These are phyloP conservation scores for Germaria angustata DNA, from an alignment of 2,888 invertebrate genomes.

Conservation along the genomic window DNA sequence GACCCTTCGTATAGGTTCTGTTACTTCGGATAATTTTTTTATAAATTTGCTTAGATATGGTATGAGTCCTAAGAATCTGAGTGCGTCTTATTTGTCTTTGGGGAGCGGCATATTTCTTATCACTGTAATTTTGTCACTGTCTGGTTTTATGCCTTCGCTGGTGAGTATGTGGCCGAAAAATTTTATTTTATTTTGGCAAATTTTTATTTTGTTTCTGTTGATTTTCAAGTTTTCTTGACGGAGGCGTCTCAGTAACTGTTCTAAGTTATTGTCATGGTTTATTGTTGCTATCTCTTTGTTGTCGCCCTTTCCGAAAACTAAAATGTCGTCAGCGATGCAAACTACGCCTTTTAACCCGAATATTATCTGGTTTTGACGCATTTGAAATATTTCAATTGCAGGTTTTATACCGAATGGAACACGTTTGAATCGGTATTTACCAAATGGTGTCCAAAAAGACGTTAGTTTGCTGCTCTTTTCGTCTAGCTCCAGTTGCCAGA, in stretches of 20 bases:
- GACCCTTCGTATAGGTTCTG: constrained; percentile 9
- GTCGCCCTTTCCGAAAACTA: constrained; percentile 15
- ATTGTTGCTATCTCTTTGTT: constrained; percentile 23
- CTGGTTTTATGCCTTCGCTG: constrained; percentile 17
- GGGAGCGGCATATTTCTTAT: constrained; percentile 23
- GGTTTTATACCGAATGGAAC: constrained; percentile 5
- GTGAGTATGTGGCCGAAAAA: constrained; percentile 51
- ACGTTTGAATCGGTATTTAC: constrained; percentile 5
- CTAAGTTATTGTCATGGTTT: constrained; percentile 48
- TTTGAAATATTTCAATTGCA: constrained; percentile 2
- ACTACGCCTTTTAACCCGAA: neutral
- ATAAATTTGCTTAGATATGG: constrained; percentile 30
- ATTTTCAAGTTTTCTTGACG: constrained; percentile 52
- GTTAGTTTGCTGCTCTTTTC: no score
- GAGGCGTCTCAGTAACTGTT: constrained; percentile 35
- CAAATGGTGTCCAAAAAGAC: no score
- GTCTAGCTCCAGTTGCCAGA: no score
- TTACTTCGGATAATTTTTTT: neutral
- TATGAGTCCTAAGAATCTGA: constrained; percentile 5
- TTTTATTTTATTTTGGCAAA: constrained; percentile 5
- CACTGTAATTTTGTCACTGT: constrained; percentile 20
- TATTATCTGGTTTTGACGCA: neutral
- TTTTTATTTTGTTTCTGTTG: neutral
- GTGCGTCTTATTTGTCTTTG: neutral
- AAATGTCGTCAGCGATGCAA: constrained; percentile 45